A percentile compares a stretch with the other conserved stretches of the same genome.
Conservation (phyloP, 2,888 invertebrate species). For the Andrena dorsata region DNA sequence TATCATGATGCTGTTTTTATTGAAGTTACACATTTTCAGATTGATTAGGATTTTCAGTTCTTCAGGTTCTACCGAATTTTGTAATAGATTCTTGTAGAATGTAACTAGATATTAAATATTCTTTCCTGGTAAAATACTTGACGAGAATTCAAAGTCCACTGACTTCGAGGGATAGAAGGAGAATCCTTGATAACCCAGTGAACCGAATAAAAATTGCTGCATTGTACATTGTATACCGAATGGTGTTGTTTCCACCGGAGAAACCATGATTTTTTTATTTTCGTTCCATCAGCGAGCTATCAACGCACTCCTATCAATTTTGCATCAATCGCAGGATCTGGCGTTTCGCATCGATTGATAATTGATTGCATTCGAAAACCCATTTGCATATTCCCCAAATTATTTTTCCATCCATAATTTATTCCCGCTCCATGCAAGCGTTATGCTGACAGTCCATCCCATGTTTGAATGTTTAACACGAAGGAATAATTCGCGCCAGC, state of each 20-base stretch:
- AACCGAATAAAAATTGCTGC: too few relatives aligned
- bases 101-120: too few relatives aligned
- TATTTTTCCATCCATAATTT: constrained; percentile 11
- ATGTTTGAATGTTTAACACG: background rate
- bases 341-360: background rate
- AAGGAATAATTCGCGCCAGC: background rate
- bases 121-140: too few relatives aligned
- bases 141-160: too few relatives aligned
- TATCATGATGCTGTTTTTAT: too few relatives aligned
- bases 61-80: too few relatives aligned
- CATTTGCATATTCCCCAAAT: background rate
- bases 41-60: too few relatives aligned
- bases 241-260: background rate
- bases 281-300: background rate
- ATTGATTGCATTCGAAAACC: background rate
- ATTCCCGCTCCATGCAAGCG: background rate
- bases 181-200: background rate
- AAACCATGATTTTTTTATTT: background rate
- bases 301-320: constrained; percentile 7
- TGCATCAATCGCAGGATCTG: background rate
- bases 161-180: background rate
- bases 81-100: too few relatives aligned
- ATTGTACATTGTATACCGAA: background rate
- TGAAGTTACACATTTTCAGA: too few relatives aligned
- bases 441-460: too few relatives aligned